Conservation (phyloP, 2,888 invertebrate species). For the Oasisia sp. region DNA sequence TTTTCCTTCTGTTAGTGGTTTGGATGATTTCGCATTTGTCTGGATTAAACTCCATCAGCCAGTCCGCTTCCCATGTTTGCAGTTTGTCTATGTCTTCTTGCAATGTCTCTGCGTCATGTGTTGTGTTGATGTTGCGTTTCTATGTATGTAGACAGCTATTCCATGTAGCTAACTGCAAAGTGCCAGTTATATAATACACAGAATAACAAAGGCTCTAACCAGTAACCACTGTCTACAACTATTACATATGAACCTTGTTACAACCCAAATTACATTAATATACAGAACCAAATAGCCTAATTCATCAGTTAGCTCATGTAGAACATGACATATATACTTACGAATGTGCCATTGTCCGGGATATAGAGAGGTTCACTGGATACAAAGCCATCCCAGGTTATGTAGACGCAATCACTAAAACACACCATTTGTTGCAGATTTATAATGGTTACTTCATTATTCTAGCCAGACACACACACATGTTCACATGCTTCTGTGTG, state of each 20-base stretch:
- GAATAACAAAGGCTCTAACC: not conserved
- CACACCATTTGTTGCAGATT: not conserved
- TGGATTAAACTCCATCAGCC: no score
- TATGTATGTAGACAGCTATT: not conserved
- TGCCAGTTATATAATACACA: not conserved
- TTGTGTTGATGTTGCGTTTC: no score
- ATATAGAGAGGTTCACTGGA: not conserved
- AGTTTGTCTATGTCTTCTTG: no score
- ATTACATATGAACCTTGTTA: not conserved
- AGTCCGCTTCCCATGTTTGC: no score
- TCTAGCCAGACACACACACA: no score
- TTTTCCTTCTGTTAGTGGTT: no score
- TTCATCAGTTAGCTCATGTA: not conserved
- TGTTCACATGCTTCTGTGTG: no score
- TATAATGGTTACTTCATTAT: not conserved
- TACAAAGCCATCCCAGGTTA: not conserved
- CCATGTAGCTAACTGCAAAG: not conserved
- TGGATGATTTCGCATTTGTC: no score
- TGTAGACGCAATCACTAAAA: not conserved
- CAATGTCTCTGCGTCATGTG: no score
- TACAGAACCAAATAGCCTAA: not conserved
- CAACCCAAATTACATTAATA: not conserved
- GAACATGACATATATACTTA: not conserved
- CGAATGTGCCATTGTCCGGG: not conserved
- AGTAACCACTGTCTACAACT: not conserved